Evolutionary conservation across 2,888 invertebrate genomes (phyloP).

Genomic region (Cheilosia variabilis): DNA sequence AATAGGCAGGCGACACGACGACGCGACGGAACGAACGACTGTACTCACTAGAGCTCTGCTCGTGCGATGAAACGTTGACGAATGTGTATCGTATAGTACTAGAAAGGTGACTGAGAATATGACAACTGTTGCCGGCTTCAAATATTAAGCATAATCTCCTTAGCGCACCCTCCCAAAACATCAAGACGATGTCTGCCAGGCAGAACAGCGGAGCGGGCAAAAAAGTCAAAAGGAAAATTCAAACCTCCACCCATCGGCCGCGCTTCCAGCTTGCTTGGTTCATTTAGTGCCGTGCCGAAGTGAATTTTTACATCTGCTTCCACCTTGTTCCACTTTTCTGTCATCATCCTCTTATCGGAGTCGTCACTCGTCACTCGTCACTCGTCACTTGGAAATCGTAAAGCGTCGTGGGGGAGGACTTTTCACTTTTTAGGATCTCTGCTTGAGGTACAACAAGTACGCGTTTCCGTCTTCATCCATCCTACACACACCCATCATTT

Average conservation of each 20-base stretch:
- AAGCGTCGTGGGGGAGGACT: neutral
- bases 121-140: conserved; percentile 75
- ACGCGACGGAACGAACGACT: conserved; percentile 1
- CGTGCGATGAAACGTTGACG: conserved; percentile 43
- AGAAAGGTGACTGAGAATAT: conserved; percentile 67
- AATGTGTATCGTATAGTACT: conserved; percentile 18
- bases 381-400: conserved; percentile 13
- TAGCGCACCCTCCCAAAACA: conserved; percentile 23
- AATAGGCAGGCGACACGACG: conserved; percentile 17
- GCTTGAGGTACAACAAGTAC: conserved; percentile 70
- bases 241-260: conserved; percentile 13
- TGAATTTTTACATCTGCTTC: conserved; percentile 76
- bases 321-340: conserved; percentile 73
- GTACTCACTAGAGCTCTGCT: neutral
- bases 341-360: conserved; percentile 71
- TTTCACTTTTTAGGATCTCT: conserved; percentile 18
- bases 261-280: conserved; percentile 50
- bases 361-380: conserved; percentile 41
- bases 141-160: conserved; percentile 72
- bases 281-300: conserved; percentile 72
- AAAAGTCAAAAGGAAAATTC: conserved; percentile 43
- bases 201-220: conserved; percentile 4
- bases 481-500: neutral
- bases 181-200: conserved; percentile 12
- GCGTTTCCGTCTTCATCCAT: conserved; percentile 55